A percentile compares a stretch with the other conserved stretches of the same genome.
Evolutionary conservation across 2,888 invertebrate genomes (phyloP).

Genomic region (Megamerina dolium): DNA sequence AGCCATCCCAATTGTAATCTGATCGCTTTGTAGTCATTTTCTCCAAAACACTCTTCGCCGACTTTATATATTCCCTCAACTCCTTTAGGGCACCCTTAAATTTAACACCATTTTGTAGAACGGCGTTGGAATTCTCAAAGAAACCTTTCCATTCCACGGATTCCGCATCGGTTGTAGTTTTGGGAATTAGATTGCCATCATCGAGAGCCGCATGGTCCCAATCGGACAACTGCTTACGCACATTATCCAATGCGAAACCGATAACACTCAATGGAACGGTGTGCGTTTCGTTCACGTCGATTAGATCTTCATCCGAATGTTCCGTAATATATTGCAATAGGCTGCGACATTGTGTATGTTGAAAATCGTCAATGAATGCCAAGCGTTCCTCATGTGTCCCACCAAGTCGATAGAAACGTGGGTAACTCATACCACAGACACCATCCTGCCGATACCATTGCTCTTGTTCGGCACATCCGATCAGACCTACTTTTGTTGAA

Average conservation of each 20-base stretch:
- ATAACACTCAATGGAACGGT: constrained; percentile 40
- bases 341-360: constrained; percentile 70
- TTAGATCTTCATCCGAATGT: constrained; percentile 21
- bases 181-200: too few species aligned
- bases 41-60: constrained; percentile 55
- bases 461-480: constrained; percentile 41
- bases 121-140: constrained; percentile 28
- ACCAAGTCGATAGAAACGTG: constrained; percentile 55
- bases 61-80: constrained; percentile 31
- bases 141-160: constrained; percentile 30
- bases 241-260: constrained; percentile 29
- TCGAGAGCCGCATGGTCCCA: constrained; percentile 10
- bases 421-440: constrained; percentile 55
- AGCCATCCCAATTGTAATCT: constrained; percentile 67
- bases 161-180: constrained; percentile 10
- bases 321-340: constrained; percentile 56
- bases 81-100: constrained; percentile 29
- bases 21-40: constrained; percentile 57
- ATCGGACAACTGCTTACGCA: constrained; percentile 29
- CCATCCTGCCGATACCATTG: constrained; percentile 40
- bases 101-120: constrained; percentile 40
- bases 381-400: constrained; percentile 35
- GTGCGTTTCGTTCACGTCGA: constrained; percentile 54
- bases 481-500: constrained; percentile 52
- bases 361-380: constrained; percentile 57